Evolutionary conservation across 2,797 vertebrate genomes (phyloP).

Genomic region (Poeciliopsis paucimaculata): DNA sequence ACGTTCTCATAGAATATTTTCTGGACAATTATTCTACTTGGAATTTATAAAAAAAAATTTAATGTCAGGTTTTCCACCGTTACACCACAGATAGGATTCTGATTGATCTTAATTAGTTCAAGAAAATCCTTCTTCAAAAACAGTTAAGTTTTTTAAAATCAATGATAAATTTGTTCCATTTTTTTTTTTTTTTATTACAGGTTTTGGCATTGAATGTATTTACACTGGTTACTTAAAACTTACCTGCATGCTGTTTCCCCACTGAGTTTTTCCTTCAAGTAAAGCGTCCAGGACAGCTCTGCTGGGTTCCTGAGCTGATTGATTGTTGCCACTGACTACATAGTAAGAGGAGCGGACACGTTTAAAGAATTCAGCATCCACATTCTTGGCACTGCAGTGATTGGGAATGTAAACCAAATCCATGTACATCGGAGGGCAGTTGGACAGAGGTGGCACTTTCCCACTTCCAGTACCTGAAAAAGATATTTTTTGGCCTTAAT

Average conservation of each 20-base stretch:
- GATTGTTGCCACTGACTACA: constrained; percentile 95
- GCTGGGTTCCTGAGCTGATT: constrained; percentile 91
- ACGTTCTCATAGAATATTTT: not conserved
- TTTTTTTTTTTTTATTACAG: not conserved
- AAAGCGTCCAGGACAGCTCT: constrained; percentile 92
- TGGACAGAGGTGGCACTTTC: constrained; percentile 84
- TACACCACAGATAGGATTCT: not conserved
- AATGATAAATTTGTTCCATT: not conserved
- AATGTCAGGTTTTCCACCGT: too few relatives aligned
- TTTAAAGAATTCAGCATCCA: constrained; percentile 96
- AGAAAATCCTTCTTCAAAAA: not conserved
- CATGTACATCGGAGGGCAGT: constrained; percentile 93
- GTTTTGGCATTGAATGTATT: not conserved
- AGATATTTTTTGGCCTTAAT: not conserved
- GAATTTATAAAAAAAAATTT: not conserved
- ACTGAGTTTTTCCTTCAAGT: constrained; percentile 94
- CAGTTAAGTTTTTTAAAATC: not conserved
- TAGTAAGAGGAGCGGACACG: constrained; percentile 94
- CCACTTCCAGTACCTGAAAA: constrained; percentile 82
- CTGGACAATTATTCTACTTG: not conserved
- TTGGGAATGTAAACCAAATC: constrained; percentile 98
- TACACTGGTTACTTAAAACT: constrained; percentile 5
- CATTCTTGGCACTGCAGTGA: constrained; percentile 97
- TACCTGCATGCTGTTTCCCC: constrained; percentile 96
- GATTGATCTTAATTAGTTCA: not conserved